Conservation (phyloP, 2,888 invertebrate genomes). For the Acleris literana region DNA sequence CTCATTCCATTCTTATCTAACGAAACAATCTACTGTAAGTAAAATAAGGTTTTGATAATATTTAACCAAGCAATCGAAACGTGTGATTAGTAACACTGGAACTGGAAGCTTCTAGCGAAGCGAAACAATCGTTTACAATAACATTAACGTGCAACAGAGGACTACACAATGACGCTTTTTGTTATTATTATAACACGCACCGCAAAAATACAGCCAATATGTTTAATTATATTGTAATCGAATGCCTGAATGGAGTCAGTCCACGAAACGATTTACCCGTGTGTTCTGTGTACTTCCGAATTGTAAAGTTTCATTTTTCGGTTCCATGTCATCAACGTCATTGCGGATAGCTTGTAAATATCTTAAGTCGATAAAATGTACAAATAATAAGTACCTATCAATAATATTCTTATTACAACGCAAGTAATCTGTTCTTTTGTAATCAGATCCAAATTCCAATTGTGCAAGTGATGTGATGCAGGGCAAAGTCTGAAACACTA, state of each 20-base stretch:
- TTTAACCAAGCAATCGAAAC: constrained; percentile 5
- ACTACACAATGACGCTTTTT: constrained; percentile 21
- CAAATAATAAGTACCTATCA: neutral
- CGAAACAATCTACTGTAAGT: too few species aligned
- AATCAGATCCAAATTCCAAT: constrained; percentile 24
- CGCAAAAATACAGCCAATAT: constrained; percentile 24
- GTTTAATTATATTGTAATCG: constrained; percentile 18
- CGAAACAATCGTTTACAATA: constrained; percentile 26
- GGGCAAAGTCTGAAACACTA: constrained; percentile 23
- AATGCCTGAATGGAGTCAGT: constrained; percentile 25
- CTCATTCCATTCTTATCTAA: too few species aligned
- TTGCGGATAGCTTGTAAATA: neutral
- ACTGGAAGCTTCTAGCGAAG: constrained; percentile 19
- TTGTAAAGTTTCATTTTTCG: constrained; percentile 5
- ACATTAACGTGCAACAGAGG: constrained; percentile 16
- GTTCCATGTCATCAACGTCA: neutral
- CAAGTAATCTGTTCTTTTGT: constrained; percentile 12
- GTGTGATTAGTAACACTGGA: constrained; percentile 12
- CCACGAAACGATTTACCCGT: constrained; percentile 8
- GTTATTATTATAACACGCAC: constrained; percentile 33
- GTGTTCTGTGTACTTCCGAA: constrained; percentile 16
- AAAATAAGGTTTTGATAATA: constrained; percentile 2
- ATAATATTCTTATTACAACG: neutral
- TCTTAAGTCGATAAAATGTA: neutral
- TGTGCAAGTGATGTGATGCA: constrained; percentile 18